Evolutionary conservation across 2,113 vertebrate species (phyloP).

Genomic region (Oncorhynchus nerka): DNA sequence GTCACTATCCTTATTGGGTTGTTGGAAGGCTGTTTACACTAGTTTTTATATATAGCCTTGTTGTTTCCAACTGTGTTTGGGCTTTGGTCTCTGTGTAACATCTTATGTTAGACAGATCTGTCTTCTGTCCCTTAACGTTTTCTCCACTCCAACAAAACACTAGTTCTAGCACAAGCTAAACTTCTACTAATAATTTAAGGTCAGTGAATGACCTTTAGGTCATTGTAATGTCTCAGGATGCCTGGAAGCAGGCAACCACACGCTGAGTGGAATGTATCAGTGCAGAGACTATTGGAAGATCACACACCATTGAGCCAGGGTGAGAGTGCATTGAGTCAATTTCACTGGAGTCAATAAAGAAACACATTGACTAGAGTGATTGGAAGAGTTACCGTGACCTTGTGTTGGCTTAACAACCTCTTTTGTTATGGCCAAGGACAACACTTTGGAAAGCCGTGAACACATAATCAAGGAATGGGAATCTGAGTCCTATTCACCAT

Average conservation of each 20-base stretch:
- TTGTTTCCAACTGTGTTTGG: not conserved
- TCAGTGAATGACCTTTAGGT: not conserved
- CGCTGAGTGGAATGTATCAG: not conserved
- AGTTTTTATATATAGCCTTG: not conserved
- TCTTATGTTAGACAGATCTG: not conserved
- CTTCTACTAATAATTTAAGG: not conserved
- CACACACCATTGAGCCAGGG: slow-evolving; percentile 14
- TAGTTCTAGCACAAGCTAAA: not conserved
- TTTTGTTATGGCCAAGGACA: slow-evolving; percentile 22
- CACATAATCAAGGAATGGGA: not conserved
- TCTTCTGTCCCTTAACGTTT: not conserved
- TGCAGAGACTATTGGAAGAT: not conserved
- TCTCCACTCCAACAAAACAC: not conserved
- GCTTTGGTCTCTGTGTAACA: not conserved
- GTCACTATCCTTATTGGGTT: slow-evolving; percentile 14
- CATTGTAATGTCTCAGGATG: not conserved
- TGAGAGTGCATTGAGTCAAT: slow-evolving; percentile 24
- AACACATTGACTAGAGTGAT: not conserved
- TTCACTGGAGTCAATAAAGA: slow-evolving; percentile 41
- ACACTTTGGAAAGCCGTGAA: slow-evolving; percentile 11
- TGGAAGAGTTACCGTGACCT: not conserved
- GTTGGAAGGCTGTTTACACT: not conserved
- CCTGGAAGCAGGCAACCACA: not conserved
- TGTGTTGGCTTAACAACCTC: not conserved
- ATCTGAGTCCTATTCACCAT: not conserved